Percentiles rank a stretch among this genome's conserved stretches.
Conservation (phyloP, 1,140 invertebrate species). For the Papilio helenus region DNA sequence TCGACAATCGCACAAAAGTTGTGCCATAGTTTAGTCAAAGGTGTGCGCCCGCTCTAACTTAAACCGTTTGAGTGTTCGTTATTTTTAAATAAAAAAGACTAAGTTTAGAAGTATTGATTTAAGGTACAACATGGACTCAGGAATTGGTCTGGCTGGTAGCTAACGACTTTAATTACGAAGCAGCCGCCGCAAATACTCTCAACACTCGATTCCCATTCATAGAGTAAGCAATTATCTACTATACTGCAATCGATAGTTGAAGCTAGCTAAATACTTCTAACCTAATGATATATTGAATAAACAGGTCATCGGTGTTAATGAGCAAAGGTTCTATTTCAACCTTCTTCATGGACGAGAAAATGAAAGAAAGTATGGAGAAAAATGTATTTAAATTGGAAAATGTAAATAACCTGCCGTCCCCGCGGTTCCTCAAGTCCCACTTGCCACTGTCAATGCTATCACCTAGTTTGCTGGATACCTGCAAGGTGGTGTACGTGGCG, state of each 20-base stretch:
- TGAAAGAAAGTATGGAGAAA: not conserved
- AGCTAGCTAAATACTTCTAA: not conserved
- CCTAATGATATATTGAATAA: not conserved
- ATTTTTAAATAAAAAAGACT: not conserved
- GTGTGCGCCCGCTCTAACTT: no score
- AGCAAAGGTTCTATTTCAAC: not conserved
- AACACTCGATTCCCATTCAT: conserved; percentile 88
- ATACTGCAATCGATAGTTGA: not conserved
- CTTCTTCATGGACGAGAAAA: not conserved
- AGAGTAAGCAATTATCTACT: conserved; percentile 62
- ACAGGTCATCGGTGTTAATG: not conserved
- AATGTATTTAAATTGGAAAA: not conserved
- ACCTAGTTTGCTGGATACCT: conserved; percentile 28
- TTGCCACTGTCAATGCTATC: conserved; percentile 39
- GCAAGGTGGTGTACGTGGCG: conserved; percentile 86
- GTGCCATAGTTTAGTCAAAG: no score
- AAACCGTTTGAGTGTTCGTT: no score
- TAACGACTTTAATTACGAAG: conserved; percentile 88
- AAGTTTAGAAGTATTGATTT: conserved; percentile 29
- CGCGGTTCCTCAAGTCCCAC: conserved; percentile 39
- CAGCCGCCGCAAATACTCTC: conserved; percentile 83
- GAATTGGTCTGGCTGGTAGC: conserved; percentile 91
- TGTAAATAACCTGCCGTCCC: not conserved
- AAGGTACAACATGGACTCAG: conserved; percentile 90
- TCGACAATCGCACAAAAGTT: no score